A percentile compares a stretch with the other conserved stretches of the same genome.
Conservation (phyloP, 2,888 invertebrate genomes). For the Ophion ellenae region DNA sequence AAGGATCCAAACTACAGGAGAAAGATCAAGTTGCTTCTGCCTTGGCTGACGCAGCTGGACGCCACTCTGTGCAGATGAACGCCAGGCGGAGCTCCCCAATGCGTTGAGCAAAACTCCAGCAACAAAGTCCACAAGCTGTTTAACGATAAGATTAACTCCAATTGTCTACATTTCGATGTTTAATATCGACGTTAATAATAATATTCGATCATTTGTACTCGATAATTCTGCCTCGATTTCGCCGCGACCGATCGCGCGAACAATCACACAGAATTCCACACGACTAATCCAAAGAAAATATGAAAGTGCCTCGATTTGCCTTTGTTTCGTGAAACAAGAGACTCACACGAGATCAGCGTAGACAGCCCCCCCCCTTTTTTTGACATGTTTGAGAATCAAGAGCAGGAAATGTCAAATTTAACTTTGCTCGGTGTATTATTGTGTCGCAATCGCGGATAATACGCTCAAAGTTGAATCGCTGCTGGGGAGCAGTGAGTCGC, state of each 20-base stretch:
- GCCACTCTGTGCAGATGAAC: constrained; percentile 94
- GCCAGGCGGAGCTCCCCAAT: not conserved
- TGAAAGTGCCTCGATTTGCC: constrained; percentile 54
- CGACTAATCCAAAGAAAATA: constrained; percentile 45
- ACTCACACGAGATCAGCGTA: constrained; percentile 12
- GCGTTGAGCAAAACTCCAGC: constrained; percentile 9
- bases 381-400: constrained; percentile 35
- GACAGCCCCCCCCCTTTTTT: constrained; percentile 14
- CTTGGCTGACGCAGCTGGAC: constrained; percentile 96
- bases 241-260: constrained; percentile 9
- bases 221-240: constrained; percentile 18
- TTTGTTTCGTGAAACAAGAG: constrained; percentile 51
- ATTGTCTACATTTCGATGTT: constrained; percentile 55
- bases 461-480: not conserved
- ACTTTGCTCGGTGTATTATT: constrained; percentile 58
- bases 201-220: constrained; percentile 58
- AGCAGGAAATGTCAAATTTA: constrained; percentile 58
- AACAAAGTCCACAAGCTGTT: constrained; percentile 8
- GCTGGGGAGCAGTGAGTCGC: not conserved
- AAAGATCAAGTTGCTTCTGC: constrained; percentile 94
- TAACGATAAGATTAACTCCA: constrained; percentile 20
- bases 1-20: constrained; percentile 94
- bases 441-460: not conserved
- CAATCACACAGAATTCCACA: constrained; percentile 17
- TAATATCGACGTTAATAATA: constrained; percentile 60